phyloP scores from a whole-genome alignment of 2,888 invertebrate species.

The Choreutis nemorana region DNA sequence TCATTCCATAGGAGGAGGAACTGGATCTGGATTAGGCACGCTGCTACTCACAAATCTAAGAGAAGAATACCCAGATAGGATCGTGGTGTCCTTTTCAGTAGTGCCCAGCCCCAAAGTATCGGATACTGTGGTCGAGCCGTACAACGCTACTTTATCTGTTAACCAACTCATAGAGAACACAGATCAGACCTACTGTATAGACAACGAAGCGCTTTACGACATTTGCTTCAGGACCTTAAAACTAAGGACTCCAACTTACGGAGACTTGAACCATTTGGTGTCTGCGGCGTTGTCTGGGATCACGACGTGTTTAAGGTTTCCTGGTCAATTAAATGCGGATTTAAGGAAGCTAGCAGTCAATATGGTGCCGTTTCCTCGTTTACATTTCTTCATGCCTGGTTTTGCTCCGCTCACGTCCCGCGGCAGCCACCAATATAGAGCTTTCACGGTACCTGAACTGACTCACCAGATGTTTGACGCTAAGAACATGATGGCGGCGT shows the following conservation, averaged over 20 bases:
- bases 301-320: constrained; percentile 46
- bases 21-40: constrained; percentile 78
- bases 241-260: constrained; percentile 76
- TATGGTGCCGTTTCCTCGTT: constrained; percentile 76
- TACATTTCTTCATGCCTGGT: constrained; percentile 66
- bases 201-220: constrained; percentile 80
- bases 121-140: constrained; percentile 71
- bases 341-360: constrained; percentile 59
- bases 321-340: constrained; percentile 74
- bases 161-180: constrained; percentile 75
- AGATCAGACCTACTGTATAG: constrained; percentile 71
- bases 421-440: constrained; percentile 84
- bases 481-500: constrained; percentile 96
- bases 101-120: constrained; percentile 79
- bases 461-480: constrained; percentile 92
- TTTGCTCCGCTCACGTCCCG: constrained; percentile 76
- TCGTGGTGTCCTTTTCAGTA: constrained; percentile 73
- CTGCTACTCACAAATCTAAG: constrained; percentile 71
- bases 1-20: constrained; percentile 77
- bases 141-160: constrained; percentile 73
- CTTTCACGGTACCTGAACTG: constrained; percentile 87
- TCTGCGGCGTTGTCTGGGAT: constrained; percentile 48
- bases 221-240: constrained; percentile 80
- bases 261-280: constrained; percentile 71
- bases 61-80: constrained; percentile 78